These are phyloP conservation scores for Chelonus insularis DNA, from an alignment of 1,140 invertebrate genomes.

Conservation along the genomic window DNA sequence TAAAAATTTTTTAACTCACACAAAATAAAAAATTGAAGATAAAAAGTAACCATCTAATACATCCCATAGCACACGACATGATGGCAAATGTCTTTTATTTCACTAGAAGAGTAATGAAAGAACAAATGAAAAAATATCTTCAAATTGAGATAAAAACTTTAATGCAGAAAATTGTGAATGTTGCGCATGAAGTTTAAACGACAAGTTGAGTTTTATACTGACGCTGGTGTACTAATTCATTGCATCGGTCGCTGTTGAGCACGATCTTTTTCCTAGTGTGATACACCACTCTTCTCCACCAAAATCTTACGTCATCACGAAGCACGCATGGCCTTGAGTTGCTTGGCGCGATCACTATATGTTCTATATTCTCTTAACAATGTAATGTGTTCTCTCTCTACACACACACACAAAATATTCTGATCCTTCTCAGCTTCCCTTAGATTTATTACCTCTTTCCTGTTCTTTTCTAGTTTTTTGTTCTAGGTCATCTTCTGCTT, in stretches of 20 bases:
- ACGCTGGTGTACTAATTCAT: background rate
- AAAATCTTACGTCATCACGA: background rate
- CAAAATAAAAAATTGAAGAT: slow-evolving; percentile 62
- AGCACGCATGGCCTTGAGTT: background rate
- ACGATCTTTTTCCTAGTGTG: background rate
- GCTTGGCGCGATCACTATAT: background rate
- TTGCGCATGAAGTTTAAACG: background rate
- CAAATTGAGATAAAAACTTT: no score
- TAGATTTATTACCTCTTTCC: no score
- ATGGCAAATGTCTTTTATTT: no score
- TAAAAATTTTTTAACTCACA: slow-evolving; percentile 54
- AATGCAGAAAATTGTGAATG: no score
- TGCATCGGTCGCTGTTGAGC: background rate
- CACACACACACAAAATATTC: no score
- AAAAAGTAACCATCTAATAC: slow-evolving; percentile 59
- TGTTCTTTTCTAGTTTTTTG: no score
- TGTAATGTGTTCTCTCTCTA: no score
- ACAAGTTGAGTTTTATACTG: background rate
- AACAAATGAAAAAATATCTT: slow-evolving; percentile 6
- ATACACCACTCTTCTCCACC: background rate
- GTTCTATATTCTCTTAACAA: no score
- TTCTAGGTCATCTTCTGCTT: no score
- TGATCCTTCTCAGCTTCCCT: no score
- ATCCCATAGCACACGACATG: slow-evolving; percentile 40
- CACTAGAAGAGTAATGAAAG: slow-evolving; percentile 3